Conservation (phyloP, 2,888 invertebrate species). For the Byasa hedistus region DNA sequence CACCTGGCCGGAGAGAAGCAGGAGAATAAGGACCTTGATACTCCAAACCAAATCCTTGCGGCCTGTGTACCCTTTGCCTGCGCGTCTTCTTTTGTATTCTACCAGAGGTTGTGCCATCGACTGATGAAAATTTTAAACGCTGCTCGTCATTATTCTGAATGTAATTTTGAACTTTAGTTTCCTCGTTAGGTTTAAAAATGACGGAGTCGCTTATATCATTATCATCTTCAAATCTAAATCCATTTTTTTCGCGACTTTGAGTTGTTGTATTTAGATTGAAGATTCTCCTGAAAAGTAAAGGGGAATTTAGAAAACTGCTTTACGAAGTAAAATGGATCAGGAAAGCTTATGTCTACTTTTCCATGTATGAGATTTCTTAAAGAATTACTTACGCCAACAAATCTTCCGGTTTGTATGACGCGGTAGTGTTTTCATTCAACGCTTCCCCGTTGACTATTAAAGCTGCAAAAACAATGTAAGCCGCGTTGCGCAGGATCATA, state of each 20-base stretch:
- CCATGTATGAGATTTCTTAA: no score
- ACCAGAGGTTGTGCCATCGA: conserved; percentile 35
- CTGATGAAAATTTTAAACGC: conserved; percentile 20
- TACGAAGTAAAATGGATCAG: no score
- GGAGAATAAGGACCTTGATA: conserved; percentile 34
- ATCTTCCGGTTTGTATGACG: conserved; percentile 40
- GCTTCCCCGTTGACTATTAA: no score
- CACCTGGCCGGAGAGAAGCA: conserved; percentile 25
- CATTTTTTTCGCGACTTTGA: conserved; percentile 17
- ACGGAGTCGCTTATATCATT: conserved; percentile 6
- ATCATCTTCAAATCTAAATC: conserved; percentile 33
- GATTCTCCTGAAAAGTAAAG: conserved; percentile 42
- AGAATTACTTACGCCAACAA: conserved; percentile 42
- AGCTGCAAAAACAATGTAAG: no score
- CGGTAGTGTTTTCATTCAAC: conserved; percentile 26
- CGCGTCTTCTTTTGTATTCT: conserved; percentile 43
- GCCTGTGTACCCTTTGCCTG: conserved; percentile 37
- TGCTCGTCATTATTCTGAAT: conserved; percentile 8
- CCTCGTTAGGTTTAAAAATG: background rate
- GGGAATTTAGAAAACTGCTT: no score
- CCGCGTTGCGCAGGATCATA: no score
- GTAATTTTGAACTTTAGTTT: background rate
- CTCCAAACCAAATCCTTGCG: conserved; percentile 38
- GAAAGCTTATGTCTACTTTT: no score
- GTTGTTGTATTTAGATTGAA: conserved; percentile 36